Conservation (phyloP, 2,113 vertebrate genomes). For the Pelecanus crispus region DNA sequence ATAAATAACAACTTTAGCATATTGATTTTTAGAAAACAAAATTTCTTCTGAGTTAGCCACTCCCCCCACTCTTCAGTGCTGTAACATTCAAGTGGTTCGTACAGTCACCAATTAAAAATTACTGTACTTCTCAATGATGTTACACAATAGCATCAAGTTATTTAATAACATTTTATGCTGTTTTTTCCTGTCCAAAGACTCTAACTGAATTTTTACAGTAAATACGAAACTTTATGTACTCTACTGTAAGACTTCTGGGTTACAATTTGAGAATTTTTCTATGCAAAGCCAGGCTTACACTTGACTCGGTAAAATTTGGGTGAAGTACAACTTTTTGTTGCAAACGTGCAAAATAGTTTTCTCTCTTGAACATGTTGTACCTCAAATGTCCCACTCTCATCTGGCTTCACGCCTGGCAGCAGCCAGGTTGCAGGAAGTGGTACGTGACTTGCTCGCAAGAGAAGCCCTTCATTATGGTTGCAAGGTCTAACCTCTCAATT, state of each 20-base stretch:
- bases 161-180: neutral
- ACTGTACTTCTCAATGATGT: neutral
- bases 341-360: neutral
- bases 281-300: rapidly evolving
- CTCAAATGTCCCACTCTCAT: rapidly evolving
- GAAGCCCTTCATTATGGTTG: neutral
- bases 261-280: neutral
- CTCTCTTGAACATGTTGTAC: neutral
- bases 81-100: neutral
- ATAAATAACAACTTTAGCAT: neutral
- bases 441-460: neutral
- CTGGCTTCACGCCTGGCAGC: neutral
- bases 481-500: neutral
- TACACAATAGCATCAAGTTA: neutral
- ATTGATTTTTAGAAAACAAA: neutral
- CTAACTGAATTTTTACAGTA: neutral
- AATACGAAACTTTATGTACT: neutral
- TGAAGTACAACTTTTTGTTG: neutral
- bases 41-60: neutral
- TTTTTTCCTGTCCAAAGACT: neutral
- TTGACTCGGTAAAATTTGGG: rapidly evolving
- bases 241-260: neutral
- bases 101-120: neutral
- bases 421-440: neutral
- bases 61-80: neutral